Conservation (phyloP, 1,140 invertebrate genomes). For the Agrypnia vestita region DNA sequence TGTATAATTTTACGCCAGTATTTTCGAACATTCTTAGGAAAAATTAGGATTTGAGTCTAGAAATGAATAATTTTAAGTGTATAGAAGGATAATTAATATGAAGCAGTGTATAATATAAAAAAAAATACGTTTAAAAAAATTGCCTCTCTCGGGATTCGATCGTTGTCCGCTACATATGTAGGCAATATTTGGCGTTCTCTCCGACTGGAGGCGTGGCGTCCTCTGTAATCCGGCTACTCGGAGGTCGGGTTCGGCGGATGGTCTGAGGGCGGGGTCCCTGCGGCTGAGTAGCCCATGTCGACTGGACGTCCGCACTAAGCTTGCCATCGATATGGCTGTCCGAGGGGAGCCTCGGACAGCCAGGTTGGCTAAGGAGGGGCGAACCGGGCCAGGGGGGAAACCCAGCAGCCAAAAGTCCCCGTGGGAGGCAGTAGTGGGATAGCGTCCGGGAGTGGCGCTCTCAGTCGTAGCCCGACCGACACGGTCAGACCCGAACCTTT, state of each 20-base stretch:
- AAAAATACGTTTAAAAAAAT: no score
- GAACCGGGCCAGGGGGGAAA: slow-evolving; percentile 97
- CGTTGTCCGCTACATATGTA: not conserved
- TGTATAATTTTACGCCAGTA: no score
- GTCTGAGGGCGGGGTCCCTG: slow-evolving; percentile 88
- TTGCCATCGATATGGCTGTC: slow-evolving; percentile 93
- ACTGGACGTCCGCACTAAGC: slow-evolving; percentile 91
- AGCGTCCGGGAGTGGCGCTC: slow-evolving; percentile 93
- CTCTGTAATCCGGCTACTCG: slow-evolving; percentile 96
- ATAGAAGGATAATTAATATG: no score
- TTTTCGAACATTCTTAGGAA: no score
- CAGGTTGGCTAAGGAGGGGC: slow-evolving; percentile 96
- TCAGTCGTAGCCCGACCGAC: slow-evolving; percentile 87
- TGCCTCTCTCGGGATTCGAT: not conserved
- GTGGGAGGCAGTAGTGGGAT: slow-evolving; percentile 98
- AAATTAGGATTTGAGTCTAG: no score
- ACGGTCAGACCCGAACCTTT: slow-evolving; percentile 82
- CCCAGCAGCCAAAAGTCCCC: slow-evolving; percentile 97
- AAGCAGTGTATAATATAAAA: no score
- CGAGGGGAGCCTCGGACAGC: slow-evolving; percentile 84
- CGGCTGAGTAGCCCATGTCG: slow-evolving; percentile 81
- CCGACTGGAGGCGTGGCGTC: slow-evolving; percentile 90
- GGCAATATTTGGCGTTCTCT: not conserved
- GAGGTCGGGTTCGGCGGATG: slow-evolving; percentile 89
- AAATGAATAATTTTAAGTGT: no score